A percentile compares a stretch with the other conserved stretches of the same genome.
These are phyloP conservation scores for Stigmatopora argus DNA, from an alignment of 2,113 vertebrate genomes.

Conservation along the genomic window DNA sequence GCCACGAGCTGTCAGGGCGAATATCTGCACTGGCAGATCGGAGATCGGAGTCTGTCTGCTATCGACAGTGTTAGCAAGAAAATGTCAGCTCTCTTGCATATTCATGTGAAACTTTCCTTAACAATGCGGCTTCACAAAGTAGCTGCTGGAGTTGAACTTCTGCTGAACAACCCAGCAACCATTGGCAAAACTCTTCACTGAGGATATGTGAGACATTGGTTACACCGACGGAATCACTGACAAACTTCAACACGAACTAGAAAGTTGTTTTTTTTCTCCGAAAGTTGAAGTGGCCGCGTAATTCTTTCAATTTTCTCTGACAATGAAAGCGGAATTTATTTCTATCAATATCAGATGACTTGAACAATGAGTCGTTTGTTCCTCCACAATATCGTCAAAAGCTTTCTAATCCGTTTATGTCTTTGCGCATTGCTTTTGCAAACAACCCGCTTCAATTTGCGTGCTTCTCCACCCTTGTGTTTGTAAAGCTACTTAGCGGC, in stretches of 20 bases:
- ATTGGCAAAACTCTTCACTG: conserved; percentile 17
- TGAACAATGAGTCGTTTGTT: conserved; percentile 54
- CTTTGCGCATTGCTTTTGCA: conserved; percentile 47
- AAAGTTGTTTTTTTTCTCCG: not conserved
- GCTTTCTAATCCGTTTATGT: conserved; percentile 52
- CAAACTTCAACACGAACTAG: not conserved
- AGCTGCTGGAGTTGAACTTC: conserved; percentile 8
- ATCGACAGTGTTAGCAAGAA: conserved; percentile 30
- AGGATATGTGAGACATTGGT: conserved; percentile 18
- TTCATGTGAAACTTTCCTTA: conserved; percentile 26
- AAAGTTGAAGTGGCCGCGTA: not conserved
- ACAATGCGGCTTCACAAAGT: conserved; percentile 39
- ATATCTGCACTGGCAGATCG: conserved; percentile 10
- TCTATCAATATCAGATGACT: conserved; percentile 44
- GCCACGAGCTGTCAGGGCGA: conserved; percentile 29
- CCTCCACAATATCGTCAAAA: conserved; percentile 37
- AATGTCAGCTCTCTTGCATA: conserved; percentile 41
- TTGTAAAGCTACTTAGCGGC: conserved; percentile 61
- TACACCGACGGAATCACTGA: not conserved
- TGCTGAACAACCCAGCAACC: conserved; percentile 9
- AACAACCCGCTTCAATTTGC: conserved; percentile 51
- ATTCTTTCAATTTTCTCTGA: conserved; percentile 1
- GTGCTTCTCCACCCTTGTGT: conserved; percentile 50
- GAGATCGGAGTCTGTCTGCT: conserved; percentile 8
- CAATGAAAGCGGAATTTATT: conserved; percentile 25